Evolutionary conservation across 2,797 vertebrate genomes (phyloP).

Genomic region (Cephalopachus bancanus): DNA sequence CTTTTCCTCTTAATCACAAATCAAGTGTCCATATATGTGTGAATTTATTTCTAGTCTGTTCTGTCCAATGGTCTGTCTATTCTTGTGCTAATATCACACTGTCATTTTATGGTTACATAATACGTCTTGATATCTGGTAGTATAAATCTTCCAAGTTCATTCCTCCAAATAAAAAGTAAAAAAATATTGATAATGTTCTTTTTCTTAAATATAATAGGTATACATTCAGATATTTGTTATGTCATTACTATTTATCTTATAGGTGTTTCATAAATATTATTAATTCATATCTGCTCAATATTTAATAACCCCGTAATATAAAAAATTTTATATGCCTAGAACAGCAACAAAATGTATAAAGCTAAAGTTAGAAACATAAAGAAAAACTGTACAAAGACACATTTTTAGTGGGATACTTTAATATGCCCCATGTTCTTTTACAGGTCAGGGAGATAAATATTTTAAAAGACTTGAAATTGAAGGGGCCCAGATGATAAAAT

Average conservation of each 20-base stretch:
- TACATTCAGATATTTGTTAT: background rate
- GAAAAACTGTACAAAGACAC: background rate
- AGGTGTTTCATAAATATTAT: slow-evolving; percentile 49
- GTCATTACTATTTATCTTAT: background rate
- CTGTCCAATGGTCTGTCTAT: background rate
- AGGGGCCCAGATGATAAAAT: background rate
- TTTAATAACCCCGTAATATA: background rate
- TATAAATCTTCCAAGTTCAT: background rate
- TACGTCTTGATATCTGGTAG: background rate
- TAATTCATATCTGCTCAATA: slow-evolving; percentile 38
- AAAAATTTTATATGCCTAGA: background rate
- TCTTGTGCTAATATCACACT: background rate
- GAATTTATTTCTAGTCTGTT: slow-evolving; percentile 25
- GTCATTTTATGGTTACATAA: background rate
- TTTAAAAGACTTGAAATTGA: background rate
- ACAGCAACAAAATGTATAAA: background rate
- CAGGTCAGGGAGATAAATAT: slow-evolving; percentile 26
- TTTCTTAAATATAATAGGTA: background rate
- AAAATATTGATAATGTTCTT: slow-evolving; percentile 17
- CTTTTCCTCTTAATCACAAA: background rate
- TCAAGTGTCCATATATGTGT: background rate
- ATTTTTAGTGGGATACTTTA: slow-evolving; percentile 15
- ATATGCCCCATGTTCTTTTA: slow-evolving; percentile 46
- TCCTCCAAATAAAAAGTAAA: slow-evolving; percentile 56
- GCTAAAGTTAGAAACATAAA: slow-evolving; percentile 32